Evolutionary conservation across 2,888 invertebrate species (phyloP).

Genomic region (Hydraecia micacea): DNA sequence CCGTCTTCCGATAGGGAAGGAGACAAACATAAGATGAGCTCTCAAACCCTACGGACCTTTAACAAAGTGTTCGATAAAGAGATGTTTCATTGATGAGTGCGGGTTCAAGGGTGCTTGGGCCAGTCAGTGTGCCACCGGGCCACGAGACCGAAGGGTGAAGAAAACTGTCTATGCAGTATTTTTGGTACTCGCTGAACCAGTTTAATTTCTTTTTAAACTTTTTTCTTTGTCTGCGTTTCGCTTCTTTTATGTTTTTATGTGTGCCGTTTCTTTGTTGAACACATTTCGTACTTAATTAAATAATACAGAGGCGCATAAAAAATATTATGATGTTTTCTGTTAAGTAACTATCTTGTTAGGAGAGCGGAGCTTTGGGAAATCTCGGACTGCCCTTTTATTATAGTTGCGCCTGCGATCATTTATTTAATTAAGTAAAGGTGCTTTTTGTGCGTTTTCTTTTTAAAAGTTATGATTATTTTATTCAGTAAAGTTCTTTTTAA

Average conservation of each 20-base stretch:
- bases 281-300: constrained; percentile 25
- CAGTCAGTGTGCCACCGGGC: constrained; percentile 83
- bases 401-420: neutral
- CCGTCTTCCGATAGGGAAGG: constrained; percentile 80
- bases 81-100: constrained; percentile 68
- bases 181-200: constrained; percentile 60
- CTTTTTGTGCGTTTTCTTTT: neutral
- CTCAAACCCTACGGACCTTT: constrained; percentile 67
- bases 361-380: neutral
- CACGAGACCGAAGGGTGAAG: constrained; percentile 72
- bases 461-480: neutral
- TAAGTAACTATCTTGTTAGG: constrained; percentile 21
- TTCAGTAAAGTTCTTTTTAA: neutral
- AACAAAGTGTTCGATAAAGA: constrained; percentile 55
- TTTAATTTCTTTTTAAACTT: constrained; percentile 51
- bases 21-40: constrained; percentile 76
- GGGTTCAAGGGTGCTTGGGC: constrained; percentile 70
- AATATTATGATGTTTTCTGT: neutral
- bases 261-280: constrained; percentile 2
- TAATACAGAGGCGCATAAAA: neutral
- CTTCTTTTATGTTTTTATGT: constrained; percentile 30
- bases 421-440: neutral
- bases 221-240: constrained; percentile 31
- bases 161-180: constrained; percentile 59
- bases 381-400: constrained; percentile 1